Evolutionary conservation across 2,888 invertebrate genomes (phyloP), one percentile per base, ranked within the genome.

Genomic region (Siphlonurus alternatus): DNA sequence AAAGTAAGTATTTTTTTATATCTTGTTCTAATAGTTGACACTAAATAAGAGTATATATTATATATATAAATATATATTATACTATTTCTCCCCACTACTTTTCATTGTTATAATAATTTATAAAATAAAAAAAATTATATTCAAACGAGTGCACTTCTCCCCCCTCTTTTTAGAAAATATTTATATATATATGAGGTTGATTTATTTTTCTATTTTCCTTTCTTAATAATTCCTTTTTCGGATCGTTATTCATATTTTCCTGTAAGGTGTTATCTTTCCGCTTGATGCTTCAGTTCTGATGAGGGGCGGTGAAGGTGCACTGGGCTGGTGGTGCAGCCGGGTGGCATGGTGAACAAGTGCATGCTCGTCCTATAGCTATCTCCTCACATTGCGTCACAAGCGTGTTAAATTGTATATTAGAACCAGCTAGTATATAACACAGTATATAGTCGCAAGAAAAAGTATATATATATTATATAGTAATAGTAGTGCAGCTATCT

Each of bases 121-220:
- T 38, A 38, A 38, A 38, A 38, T 38, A 38, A 38, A 38, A 38
- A 38, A 38, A 38, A 38, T 38, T 38, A 38, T 15, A 38, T 38
- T 38, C 38, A 38, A 38, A 15, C 38, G 38, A 38, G 15, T 38
- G 38, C 38, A 38, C 38, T 38, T 38, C 15, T 38, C 15, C 38
- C 38, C 38, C 38, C 38, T 15, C 15, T 38, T 38, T 38, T 10
- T 10, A 38, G 38, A 38, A 15, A n/a, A n/a, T n/a, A n/a, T n/a
- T n/a, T 51, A 51, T 51, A 51, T 15, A 51, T 20, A 56, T 56
- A 56, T 20, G 20, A 56, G 56, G 56, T 22, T 56, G 56, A 56
- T 56, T 56, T 56, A 56, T 56, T 56, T 56, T 56, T 56, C 56
- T 56, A 56, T 56, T 56, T 56, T 56, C 56, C 56, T 56, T 22